Base-by-base conservation (phyloP, 2,797 vertebrate genomes). In the Astyanax mexicanus region DNA sequence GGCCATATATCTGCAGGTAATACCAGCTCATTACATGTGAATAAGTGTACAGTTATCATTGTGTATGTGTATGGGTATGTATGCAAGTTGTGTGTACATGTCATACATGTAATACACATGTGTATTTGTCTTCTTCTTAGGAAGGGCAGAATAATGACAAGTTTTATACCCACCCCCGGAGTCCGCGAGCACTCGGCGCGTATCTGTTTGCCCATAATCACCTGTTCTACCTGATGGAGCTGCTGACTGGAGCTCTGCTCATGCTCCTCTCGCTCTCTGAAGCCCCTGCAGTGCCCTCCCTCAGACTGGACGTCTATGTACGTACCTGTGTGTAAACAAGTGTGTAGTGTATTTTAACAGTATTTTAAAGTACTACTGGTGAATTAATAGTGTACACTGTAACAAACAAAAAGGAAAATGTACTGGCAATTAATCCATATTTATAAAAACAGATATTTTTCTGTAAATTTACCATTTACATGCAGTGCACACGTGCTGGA, bases 61-160 rank as follows among this genome's bases (percentile, higher is more conserved):
- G 17, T 51, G 40, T 8, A 4, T 15, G 47, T 19, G 29, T 15
- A 6, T 47, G 23, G 38, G 29, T 67, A 13, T 38, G 29, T 67
- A 13, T 74, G 25, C 69, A 40, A 32, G 74, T 44, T 73, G 65
- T 74, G 45, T 44, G 47, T n/a, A n/a, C n/a, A n/a, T n/a, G n/a
- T n/a, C n/a, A n/a, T n/a, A n/a, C n/a, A n/a, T n/a, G n/a, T n/a
- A n/a, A n/a, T n/a, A n/a, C n/a, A n/a, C n/a, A n/a, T 66, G 47
- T 42, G 72, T 32, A 13, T 23, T 27, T 51, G 58, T 73, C 29
- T 10, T 25, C 11, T 21, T 49, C 54, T 54, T 87, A 99, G 97
- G 98, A 99, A 92, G 97, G 98, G 72, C 96, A 98, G 90, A 97
- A 99, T 85, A 99, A 99, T 0, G 98, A 99, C 84, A 98, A 99